Evolutionary conservation across 2,888 invertebrate genomes (phyloP), one percentile per base, ranked within the genome.

Genomic region (Pycnomerus fuliginosus): DNA sequence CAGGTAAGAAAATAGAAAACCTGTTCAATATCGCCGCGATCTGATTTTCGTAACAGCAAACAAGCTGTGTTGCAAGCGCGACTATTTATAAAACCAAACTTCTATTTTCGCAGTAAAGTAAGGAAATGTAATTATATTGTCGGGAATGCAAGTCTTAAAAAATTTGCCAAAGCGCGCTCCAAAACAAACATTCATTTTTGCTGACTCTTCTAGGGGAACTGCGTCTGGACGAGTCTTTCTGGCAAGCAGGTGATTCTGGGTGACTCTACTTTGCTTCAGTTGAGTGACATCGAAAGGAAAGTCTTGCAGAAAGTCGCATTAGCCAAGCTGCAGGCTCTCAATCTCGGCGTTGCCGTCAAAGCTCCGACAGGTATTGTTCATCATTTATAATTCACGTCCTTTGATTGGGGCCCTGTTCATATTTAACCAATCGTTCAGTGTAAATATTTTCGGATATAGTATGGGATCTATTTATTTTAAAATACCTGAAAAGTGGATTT

Each of bases 231-330:
- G 65, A 85, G 84, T 62, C 78, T 80, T 52, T 73, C 74, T 29
- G 80, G 80, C 36, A 80, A 83, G 53, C 82, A 84, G 67, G 85
- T 88, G 63, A 78, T 82, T 49, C 77, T 91, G 55, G 75, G 80
- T 44, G 84, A 86, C 64, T 82, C 84, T 25, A 80, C 81, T 33
- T 75, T 91, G 59, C 79, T 88, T 45, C 79, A 83, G 31, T 78
- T 93, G 50, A 84, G 83, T 59, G 90, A 90, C 61, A 78, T 87
- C 53, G 91, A 92, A 73, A 75, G 87, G 45, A 77, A 84, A 52
- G 83, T 89, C 36, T 78, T 95, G 47, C 90, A 90, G 74, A 85
- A 89, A 65, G 87, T 95, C 31, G 91, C 93, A 1, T 76, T 92
- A 17, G 87, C 90, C 13, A 84, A 90, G 68, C 81, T 95, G 44